Evolutionary conservation across 2,888 invertebrate genomes (phyloP).

Genomic region (Poecilobothrus nobilitatus): DNA sequence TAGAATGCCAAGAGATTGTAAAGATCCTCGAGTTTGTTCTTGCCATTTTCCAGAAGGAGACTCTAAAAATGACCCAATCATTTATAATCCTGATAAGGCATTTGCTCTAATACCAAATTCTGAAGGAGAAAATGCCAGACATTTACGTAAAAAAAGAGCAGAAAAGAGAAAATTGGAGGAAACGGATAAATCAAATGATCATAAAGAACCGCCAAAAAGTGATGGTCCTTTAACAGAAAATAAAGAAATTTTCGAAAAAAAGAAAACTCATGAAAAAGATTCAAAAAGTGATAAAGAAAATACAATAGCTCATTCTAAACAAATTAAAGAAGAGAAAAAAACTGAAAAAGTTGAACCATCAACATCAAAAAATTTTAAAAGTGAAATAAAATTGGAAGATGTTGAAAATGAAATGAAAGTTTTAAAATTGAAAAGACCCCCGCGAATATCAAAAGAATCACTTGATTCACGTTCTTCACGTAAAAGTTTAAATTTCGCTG

Average conservation of each 20-base stretch:
- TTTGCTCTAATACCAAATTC: not conserved
- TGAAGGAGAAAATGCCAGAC: not conserved
- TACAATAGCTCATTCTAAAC: not conserved
- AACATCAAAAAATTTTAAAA: not conserved
- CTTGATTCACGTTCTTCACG: not conserved
- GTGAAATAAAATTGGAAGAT: not conserved
- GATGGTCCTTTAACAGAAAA: not conserved
- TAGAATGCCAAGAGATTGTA: not conserved
- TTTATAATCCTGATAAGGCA: not conserved
- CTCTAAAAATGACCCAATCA: not conserved
- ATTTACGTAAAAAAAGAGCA: constrained; percentile 3
- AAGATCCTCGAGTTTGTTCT: not conserved
- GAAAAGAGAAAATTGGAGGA: not conserved
- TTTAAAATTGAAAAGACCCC: not conserved
- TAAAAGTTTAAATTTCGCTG: not conserved
- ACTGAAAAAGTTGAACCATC: not conserved
- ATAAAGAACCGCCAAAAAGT: not conserved
- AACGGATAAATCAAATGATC: not conserved
- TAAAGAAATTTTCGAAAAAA: not conserved
- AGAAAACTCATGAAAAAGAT: not conserved
- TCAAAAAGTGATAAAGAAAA: constrained; percentile 2
- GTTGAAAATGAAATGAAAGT: not conserved
- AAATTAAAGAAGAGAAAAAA: not conserved
- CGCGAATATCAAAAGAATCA: not conserved
- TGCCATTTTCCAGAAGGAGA: constrained; percentile 1